Conservation (phyloP, 2,113 vertebrate species). For the Orthonyx spaldingii region DNA sequence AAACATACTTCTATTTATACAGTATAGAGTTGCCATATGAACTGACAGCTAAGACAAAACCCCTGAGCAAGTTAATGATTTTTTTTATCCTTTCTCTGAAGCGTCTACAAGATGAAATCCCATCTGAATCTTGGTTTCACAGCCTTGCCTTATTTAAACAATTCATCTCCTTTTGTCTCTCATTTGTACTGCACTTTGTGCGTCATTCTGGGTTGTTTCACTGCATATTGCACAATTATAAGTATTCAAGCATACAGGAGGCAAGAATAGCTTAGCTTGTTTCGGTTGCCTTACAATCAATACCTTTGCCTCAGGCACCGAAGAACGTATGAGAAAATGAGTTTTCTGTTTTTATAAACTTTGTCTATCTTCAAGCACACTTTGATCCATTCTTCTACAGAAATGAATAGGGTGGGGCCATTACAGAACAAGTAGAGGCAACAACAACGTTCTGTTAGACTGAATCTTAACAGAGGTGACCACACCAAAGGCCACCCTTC, state of each 20-base stretch:
- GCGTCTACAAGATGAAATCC: not conserved
- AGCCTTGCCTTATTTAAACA: constrained; percentile 49
- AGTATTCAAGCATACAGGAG: not conserved
- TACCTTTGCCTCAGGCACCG: constrained; percentile 30
- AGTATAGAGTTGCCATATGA: not conserved
- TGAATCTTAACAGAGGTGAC: constrained; percentile 32
- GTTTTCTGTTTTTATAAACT: constrained; percentile 62
- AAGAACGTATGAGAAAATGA: constrained; percentile 45
- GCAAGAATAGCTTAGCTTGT: constrained; percentile 24
- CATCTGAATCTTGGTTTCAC: not conserved
- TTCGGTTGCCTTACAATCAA: constrained; percentile 64
- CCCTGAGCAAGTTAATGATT: not conserved
- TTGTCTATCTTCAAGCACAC: constrained; percentile 39
- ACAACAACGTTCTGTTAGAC: not conserved
- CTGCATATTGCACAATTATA: not conserved
- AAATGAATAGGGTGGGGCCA: constrained; percentile 38
- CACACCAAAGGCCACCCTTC: constrained; percentile 37
- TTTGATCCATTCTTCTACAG: constrained; percentile 63
- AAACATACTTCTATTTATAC: not conserved
- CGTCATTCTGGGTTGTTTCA: not conserved
- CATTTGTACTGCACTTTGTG: not conserved
- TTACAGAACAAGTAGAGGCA: constrained; percentile 23
- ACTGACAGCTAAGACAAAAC: constrained; percentile 4
- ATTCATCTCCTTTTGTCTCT: constrained; percentile 43
- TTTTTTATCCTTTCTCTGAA: not conserved